Percentiles rank a stretch among this genome's conserved stretches.
Conservation (phyloP, 2,888 invertebrate genomes). For the Baronia brevicornis region DNA sequence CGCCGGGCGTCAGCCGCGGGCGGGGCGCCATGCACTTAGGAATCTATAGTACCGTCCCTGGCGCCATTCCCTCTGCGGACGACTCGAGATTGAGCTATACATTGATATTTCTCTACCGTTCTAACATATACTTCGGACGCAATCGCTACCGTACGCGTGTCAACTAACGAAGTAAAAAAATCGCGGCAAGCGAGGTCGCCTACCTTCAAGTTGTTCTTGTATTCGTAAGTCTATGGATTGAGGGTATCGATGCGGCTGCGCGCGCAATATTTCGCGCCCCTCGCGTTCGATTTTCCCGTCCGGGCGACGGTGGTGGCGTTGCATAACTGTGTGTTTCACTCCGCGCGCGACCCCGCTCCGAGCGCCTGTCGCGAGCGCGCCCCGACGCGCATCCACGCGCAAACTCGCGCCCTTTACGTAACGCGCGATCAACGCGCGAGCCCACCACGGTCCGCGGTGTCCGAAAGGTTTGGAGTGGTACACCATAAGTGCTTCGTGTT, state of each 20-base stretch:
- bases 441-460: constrained; percentile 27
- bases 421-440: constrained; percentile 61
- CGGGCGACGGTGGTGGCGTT: constrained; percentile 65
- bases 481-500: constrained; percentile 39
- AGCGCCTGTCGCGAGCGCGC: constrained; percentile 70
- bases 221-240: constrained; percentile 23
- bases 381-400: constrained; percentile 53
- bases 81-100: constrained; percentile 21
- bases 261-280: constrained; percentile 55
- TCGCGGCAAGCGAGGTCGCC: constrained; percentile 29
- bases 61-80: constrained; percentile 24
- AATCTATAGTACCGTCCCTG: constrained; percentile 22
- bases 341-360: constrained; percentile 70
- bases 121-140: constrained; percentile 7
- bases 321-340: constrained; percentile 70
- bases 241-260: constrained; percentile 57
- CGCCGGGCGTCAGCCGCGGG: constrained; percentile 27
- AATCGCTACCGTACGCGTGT: constrained; percentile 6
- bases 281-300: constrained; percentile 60
- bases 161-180: constrained; percentile 22
- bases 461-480: constrained; percentile 48
- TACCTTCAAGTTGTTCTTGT: constrained; percentile 25
- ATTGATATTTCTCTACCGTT: constrained; percentile 3
- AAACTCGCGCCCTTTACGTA: constrained; percentile 68
- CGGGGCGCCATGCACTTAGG: constrained; percentile 26